Base-by-base conservation (phyloP, 2,113 vertebrate species). In the Xiphorhynchus elegans region DNA sequence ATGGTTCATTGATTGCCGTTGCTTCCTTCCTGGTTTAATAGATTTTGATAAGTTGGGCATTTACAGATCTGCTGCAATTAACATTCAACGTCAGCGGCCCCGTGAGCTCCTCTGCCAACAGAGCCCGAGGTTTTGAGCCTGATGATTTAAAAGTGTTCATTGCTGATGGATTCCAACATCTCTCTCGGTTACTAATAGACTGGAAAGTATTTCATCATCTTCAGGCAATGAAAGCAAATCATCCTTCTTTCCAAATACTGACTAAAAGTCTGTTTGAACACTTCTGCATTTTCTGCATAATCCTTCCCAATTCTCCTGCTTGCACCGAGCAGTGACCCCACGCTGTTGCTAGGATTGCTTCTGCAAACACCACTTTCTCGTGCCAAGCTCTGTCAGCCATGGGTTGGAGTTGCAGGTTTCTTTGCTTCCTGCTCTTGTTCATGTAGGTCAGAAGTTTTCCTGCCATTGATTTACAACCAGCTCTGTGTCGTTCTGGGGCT, bases 361-460 rank as follows among this genome's bases (percentile, higher is more conserved):
- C 53, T 59, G 92, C 96, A 97, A 97, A 92, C 94, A 94, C 4
- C 93, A 92, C 95, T 95, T 96, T 20, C 94, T 49, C 62, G 25
- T 70, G 89, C 92, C 96, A 93, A 97, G 94, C 95, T 93, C 90
- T 92, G 90, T 89, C 94, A 96, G 96, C 89, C 92, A 42, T 55
- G 94, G 94, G 77, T 96, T 96, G 89, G 33, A 84, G 85, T 80
- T 88, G 16, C 80, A 90, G 80, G 39, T 90, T 96, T 80, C 92
- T 95, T 92, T 95, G 90, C 90, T 95, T 95, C 24, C 26, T 77
- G 79, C 94, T 92, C 62, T 90, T 63, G 72, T 95, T 95, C 90
- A 88, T 95, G 86, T 93, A 95, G 96, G 94, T 96, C 95, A 96
- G 73, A 80, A 92, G 90, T 90, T 94, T 97, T 90, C 79, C 83